Conservation (phyloP, 1,140 invertebrate genomes). For the Camponotus pennsylvanicus region DNA sequence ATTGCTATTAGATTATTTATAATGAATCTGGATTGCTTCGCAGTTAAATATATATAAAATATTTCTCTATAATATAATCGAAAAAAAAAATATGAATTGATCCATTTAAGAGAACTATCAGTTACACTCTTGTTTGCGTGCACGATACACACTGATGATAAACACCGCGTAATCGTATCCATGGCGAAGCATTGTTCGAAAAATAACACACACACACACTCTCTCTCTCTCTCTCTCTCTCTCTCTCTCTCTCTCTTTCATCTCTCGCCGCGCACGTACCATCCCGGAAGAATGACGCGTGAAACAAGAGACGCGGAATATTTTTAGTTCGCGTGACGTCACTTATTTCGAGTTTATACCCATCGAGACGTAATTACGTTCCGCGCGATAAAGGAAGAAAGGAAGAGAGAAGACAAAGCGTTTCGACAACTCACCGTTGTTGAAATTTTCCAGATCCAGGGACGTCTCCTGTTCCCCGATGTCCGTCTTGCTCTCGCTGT, state of each 20-base stretch:
- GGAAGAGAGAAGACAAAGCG: constrained; percentile 7
- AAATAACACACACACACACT: not conserved
- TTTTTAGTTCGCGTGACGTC: not conserved
- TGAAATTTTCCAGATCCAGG: not conserved
- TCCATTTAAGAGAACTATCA: too few species aligned
- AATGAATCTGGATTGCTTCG: not conserved
- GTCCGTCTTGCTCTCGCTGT: not conserved
- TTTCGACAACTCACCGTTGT: constrained; percentile 2
- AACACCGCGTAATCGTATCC: constrained; percentile 9
- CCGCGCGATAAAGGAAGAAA: not conserved
- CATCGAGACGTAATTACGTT: not conserved
- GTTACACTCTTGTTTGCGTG: not conserved
- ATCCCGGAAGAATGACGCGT: not conserved
- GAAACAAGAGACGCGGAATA: not conserved
- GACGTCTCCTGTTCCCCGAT: not conserved
- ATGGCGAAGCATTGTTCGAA: not conserved
- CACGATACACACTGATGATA: not conserved
- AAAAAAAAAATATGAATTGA: too few species aligned
- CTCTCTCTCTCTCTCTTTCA: too few species aligned
- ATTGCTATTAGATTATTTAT: not conserved
- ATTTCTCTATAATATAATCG: too few species aligned
- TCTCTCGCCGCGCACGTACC: too few species aligned
- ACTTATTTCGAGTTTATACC: not conserved
- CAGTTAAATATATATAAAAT: too few species aligned
- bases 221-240: too few species aligned